Evolutionary conservation across 1,140 invertebrate species (phyloP).

Genomic region (Conopomorpha cramerella): DNA sequence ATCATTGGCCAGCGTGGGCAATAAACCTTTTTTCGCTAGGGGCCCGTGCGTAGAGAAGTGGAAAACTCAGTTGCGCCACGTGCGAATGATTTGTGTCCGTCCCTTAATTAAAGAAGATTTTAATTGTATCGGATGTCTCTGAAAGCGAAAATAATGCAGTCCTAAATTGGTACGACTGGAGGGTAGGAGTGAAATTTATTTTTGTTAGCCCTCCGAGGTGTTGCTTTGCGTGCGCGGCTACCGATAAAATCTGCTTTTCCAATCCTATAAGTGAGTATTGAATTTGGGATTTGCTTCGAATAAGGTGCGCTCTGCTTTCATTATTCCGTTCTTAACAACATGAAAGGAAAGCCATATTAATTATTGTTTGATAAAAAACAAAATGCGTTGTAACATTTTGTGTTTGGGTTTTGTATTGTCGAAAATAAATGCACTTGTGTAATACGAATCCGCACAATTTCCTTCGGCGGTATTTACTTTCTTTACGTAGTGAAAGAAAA

Average conservation of each 20-base stretch:
- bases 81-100: constrained; percentile 60
- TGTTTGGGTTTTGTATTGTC: no score
- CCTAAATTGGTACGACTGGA: constrained; percentile 28
- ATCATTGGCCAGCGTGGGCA: constrained; percentile 12
- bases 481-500: no score
- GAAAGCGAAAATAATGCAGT: constrained; percentile 60
- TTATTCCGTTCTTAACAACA: no score
- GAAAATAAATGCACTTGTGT: no score
- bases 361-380: no score
- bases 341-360: no score
- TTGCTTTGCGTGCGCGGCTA: constrained; percentile 35
- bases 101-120: constrained; percentile 64
- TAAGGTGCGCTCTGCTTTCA: no score
- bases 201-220: constrained; percentile 40
- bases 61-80: constrained; percentile 60
- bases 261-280: no score
- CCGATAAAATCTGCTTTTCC: constrained; percentile 3
- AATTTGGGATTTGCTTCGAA: no score
- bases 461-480: no score
- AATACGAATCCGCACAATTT: no score
- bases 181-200: constrained; percentile 53
- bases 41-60: constrained; percentile 38
- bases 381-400: no score
- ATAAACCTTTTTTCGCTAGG: constrained; percentile 20
- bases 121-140: constrained; percentile 61